Evolutionary conservation across 2,888 invertebrate species (phyloP), one percentile per base, ranked within the genome.

Genomic region (Andrena bicolor): DNA sequence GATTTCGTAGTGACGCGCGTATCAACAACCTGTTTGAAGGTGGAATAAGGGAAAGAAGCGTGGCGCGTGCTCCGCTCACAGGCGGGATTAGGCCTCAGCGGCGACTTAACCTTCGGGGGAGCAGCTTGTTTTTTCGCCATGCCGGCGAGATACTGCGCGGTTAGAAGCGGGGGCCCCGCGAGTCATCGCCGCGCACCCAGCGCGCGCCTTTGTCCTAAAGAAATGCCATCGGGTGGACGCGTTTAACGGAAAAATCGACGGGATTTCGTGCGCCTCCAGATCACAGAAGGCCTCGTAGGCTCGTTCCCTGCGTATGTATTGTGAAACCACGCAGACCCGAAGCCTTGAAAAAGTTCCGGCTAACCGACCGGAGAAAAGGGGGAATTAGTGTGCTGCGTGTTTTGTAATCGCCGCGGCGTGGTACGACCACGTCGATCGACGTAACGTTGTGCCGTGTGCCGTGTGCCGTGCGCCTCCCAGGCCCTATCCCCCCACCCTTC

Each of bases 21-120:
- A 76, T 63, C 83, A 78, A 80, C 85, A 86, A 88, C 88, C 86
- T 87, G 87, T 85, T 87, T 65, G 87, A 61, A 86, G 72, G 74
- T 82, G 70, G 71, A 41, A 76, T 61, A 78, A 71, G 66, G 75
- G 80, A 87, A 87, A 85, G 80, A 79, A 68, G 65, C 79, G 26
- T 4, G 76, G 51, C 71, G 85, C 82, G 80, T 83, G 76, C 63
- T 81, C 71, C 71, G 41, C 58, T 48, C 16, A 8, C 51, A 35
- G 41, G 53, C 58, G 30, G 16, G 26, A 10, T 56, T 6, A 8
- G 13, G 53, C 41, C 51, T 61, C 65, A 35, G 2, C 66, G 49
- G 5, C 49, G 74, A 60, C 77, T 71, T 61, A 82, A 41, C 64
- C 73, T 78, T 71, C 65, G 23, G 32, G 23, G 68, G n/a, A 49